These are phyloP conservation scores for Strigamia transsilvanica DNA, from an alignment of 2,888 invertebrate genomes.

Conservation along the genomic window DNA sequence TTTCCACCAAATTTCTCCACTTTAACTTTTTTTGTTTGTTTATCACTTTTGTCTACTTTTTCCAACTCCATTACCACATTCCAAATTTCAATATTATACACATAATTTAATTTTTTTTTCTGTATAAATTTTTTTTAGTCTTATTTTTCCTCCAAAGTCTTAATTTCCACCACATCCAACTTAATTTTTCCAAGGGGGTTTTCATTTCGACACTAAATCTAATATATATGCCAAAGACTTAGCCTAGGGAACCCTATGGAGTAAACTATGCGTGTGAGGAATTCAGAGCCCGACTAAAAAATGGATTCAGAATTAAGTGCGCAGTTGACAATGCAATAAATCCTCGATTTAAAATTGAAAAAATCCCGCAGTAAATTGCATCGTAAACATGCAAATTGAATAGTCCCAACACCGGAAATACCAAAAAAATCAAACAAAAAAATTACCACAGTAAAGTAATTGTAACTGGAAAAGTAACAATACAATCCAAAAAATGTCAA, in stretches of 20 bases:
- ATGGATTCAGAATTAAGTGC: not conserved
- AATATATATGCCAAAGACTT: not conserved
- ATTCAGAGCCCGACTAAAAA: not conserved
- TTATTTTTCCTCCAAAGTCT: not conserved
- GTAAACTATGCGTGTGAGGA: conserved; percentile 12
- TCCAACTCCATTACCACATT: not conserved
- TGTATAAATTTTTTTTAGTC: not conserved
- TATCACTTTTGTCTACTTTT: no score
- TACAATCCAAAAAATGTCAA: no score
- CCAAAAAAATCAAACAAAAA: no score
- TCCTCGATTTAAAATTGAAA: conserved; percentile 3
- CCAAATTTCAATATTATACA: conserved; percentile 2
- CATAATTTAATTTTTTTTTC: not conserved
- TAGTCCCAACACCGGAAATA: no score
- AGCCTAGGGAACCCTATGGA: not conserved
- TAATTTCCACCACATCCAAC: not conserved
- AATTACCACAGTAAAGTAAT: no score
- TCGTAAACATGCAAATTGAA: not conserved
- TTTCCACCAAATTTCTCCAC: no score
- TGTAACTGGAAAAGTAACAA: no score
- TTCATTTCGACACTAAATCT: not conserved
- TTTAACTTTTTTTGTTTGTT: no score
- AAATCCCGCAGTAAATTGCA: not conserved
- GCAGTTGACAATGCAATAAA: conserved; percentile 5
- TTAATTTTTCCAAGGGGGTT: not conserved